These are phyloP conservation scores for Congeria kusceri DNA, from an alignment of 2,888 invertebrate genomes.

Conservation along the genomic window DNA sequence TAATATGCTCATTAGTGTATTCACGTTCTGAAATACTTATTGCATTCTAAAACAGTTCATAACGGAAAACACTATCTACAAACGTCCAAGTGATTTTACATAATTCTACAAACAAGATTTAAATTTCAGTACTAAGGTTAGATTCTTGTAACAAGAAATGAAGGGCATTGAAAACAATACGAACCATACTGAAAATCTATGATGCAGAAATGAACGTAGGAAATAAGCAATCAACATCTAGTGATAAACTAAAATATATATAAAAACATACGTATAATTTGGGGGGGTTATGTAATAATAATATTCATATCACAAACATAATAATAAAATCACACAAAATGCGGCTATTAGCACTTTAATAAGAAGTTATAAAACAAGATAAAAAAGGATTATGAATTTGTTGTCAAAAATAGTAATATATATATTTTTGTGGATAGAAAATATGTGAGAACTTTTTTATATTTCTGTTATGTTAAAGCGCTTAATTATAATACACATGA, in stretches of 20 bases:
- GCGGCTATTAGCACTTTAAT: neutral
- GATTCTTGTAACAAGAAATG: no score
- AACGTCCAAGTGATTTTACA: no score
- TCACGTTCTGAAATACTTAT: no score
- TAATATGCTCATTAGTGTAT: no score
- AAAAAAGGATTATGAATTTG: neutral
- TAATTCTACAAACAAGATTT: neutral
- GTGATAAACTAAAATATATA: slow-evolving; percentile 1
- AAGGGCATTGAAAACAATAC: no score
- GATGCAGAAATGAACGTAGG: neutral
- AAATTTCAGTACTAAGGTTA: neutral
- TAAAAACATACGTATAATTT: slow-evolving; percentile 4
- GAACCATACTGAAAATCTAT: neutral
- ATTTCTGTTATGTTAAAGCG: neutral
- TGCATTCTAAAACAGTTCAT: no score
- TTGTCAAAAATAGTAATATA: no score
- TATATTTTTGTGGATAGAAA: neutral
- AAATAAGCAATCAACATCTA: neutral
- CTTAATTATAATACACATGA: neutral
- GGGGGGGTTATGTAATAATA: neutral
- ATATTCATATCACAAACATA: slow-evolving; percentile 8
- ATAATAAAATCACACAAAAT: slow-evolving; percentile 10
- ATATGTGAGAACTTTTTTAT: no score
- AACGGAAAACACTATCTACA: no score
- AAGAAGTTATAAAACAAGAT: neutral